Percentiles rank a stretch among this genome's conserved stretches.
Evolutionary conservation across 2,113 vertebrate species (phyloP).

Genomic region (Fulica atra): DNA sequence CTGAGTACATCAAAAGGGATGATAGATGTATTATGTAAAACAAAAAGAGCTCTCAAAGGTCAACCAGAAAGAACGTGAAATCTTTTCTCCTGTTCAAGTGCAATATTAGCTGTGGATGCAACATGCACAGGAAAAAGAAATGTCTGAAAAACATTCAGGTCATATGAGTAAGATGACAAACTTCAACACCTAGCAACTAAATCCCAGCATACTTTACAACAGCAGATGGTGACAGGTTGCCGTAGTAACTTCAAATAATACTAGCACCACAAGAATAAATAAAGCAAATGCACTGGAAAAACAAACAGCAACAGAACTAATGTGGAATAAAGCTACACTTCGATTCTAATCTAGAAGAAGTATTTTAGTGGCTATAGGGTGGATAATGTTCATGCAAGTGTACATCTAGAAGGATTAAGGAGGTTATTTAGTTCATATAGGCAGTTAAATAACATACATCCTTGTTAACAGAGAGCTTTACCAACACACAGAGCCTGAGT

Average conservation of each 20-base stretch:
- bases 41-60: background rate
- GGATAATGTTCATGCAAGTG: background rate
- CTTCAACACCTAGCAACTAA: constrained; percentile 74
- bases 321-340: background rate
- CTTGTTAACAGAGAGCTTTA: background rate
- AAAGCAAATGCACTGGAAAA: constrained; percentile 51
- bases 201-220: constrained; percentile 70
- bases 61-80: background rate
- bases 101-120: background rate
- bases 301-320: background rate
- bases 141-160: background rate
- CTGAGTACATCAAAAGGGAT: background rate
- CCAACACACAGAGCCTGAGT: accelerated
- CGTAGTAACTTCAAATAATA: constrained; percentile 79
- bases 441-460: background rate
- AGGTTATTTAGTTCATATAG: background rate
- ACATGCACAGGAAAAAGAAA: background rate
- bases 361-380: background rate
- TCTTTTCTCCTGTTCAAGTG: background rate
- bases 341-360: background rate
- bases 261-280: constrained; percentile 61
- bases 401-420: background rate
- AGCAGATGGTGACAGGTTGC: constrained; percentile 79
- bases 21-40: background rate
- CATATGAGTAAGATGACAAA: constrained; percentile 49